Conservation (phyloP, 2,113 vertebrate genomes). For the Elanus axillaris region DNA sequence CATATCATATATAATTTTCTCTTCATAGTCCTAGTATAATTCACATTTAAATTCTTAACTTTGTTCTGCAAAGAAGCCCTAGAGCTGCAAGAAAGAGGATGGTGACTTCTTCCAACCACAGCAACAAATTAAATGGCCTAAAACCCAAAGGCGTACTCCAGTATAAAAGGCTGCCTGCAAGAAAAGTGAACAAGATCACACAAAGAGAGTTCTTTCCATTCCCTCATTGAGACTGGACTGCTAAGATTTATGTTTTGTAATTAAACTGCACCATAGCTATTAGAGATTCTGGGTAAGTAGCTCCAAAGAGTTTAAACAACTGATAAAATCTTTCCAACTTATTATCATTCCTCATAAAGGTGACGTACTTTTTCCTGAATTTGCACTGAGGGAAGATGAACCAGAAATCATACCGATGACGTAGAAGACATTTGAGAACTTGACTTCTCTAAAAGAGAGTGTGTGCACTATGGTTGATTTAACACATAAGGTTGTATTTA, state of each 20-base stretch:
- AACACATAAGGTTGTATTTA: neutral
- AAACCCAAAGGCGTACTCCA: neutral
- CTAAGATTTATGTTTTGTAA: neutral
- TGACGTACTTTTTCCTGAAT: neutral
- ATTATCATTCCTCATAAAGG: neutral
- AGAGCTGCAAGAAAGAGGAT: neutral
- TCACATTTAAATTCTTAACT: neutral
- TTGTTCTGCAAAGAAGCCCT: neutral
- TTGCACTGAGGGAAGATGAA: neutral
- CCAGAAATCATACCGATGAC: neutral
- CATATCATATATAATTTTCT: neutral
- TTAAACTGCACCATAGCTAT: neutral
- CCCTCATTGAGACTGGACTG: neutral
- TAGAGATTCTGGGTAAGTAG: neutral
- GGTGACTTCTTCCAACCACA: neutral
- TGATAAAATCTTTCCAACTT: neutral
- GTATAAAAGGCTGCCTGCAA: neutral
- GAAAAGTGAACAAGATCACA: neutral
- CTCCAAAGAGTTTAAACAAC: neutral
- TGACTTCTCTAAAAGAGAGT: neutral
- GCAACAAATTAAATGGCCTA: neutral
- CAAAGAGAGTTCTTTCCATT: neutral
- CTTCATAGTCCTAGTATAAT: neutral
- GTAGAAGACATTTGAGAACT: neutral
- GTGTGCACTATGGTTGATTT: neutral